Percentiles rank a stretch among this genome's conserved stretches.
Conservation (phyloP, 2,888 invertebrate species). For the Cheilosia grossa region DNA sequence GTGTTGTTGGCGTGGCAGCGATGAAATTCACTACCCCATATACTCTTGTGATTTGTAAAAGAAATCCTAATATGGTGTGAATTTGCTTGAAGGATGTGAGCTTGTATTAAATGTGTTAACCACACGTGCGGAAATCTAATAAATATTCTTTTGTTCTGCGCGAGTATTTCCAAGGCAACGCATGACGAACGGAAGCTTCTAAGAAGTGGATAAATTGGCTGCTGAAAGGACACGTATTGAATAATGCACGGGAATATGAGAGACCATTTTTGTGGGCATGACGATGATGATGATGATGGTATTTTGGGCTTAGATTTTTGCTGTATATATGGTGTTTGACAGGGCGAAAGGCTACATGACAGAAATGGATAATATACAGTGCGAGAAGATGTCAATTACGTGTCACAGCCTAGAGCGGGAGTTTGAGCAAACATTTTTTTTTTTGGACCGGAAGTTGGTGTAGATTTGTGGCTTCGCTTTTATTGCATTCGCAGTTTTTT, state of each 20-base stretch:
- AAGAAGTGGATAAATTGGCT: conserved; percentile 54
- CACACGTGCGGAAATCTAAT: conserved; percentile 60
- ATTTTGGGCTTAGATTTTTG: conserved; percentile 8
- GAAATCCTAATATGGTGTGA: conserved; percentile 15
- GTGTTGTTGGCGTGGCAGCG: conserved; percentile 1
- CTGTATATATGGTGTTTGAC: conserved; percentile 17
- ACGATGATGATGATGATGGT: conserved; percentile 1
- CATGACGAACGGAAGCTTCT: conserved; percentile 11
- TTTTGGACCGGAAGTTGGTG: too few relatives aligned
- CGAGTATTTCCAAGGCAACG: conserved; percentile 39
- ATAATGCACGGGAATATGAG: conserved; percentile 52
- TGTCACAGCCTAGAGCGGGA: conserved; percentile 8
- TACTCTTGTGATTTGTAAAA: conserved; percentile 22
- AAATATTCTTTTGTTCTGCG: conserved; percentile 47
- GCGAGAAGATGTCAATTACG: conserved; percentile 37
- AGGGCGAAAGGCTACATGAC: conserved; percentile 29
- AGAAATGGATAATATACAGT: conserved; percentile 27
- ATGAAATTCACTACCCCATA: conserved; percentile 17
- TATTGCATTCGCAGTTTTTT: not conserved
- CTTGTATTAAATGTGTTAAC: conserved; percentile 50
- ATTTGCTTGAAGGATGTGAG: conserved; percentile 34
- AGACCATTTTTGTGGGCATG: conserved; percentile 12
- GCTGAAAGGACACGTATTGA: conserved; percentile 65
- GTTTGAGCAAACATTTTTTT: not conserved
- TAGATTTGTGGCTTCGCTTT: not conserved